phyloP scores from a whole-genome alignment of 2,888 invertebrate species.

The Chouioia cunea region DNA sequence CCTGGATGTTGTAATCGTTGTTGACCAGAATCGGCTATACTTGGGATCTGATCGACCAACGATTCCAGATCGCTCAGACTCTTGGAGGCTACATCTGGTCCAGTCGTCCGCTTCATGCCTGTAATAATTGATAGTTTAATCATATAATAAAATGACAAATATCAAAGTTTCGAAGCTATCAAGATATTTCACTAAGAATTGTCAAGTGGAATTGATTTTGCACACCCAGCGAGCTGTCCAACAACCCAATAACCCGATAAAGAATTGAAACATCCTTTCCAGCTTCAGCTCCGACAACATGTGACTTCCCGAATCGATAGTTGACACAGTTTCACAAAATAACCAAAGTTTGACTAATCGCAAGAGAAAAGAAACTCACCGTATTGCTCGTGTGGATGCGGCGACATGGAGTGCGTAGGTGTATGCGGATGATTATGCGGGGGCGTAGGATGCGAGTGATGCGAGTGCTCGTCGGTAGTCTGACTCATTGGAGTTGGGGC shows the following conservation, averaged over 20 bases:
- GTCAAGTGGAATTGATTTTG: too few species aligned
- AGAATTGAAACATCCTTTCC: too few species aligned
- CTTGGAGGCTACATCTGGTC: constrained; percentile 86
- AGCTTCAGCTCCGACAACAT: too few species aligned
- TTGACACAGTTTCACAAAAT: too few species aligned
- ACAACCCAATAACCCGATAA: too few species aligned
- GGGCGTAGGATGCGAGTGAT: constrained; percentile 65
- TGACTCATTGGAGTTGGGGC: constrained; percentile 64
- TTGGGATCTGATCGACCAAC: constrained; percentile 91
- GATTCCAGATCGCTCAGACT: constrained; percentile 89
- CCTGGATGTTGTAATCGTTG: constrained; percentile 61
- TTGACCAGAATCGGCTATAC: constrained; percentile 79
- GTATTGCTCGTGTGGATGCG: constrained; percentile 65
- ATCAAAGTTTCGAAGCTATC: too few species aligned
- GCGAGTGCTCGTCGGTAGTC: constrained; percentile 61
- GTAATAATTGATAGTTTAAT: neutral
- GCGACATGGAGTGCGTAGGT: constrained; percentile 65
- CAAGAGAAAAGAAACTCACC: constrained; percentile 36
- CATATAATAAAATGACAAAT: too few species aligned
- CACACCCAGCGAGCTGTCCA: too few species aligned
- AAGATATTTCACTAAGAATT: too few species aligned
- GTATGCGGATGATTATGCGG: constrained; percentile 65
- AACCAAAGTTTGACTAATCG: too few species aligned
- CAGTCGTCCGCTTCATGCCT: constrained; percentile 61
- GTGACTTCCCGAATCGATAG: too few species aligned